These are phyloP conservation scores for Rhamphomyia laevipes DNA, from an alignment of 2,888 invertebrate species.

Conservation along the genomic window DNA sequence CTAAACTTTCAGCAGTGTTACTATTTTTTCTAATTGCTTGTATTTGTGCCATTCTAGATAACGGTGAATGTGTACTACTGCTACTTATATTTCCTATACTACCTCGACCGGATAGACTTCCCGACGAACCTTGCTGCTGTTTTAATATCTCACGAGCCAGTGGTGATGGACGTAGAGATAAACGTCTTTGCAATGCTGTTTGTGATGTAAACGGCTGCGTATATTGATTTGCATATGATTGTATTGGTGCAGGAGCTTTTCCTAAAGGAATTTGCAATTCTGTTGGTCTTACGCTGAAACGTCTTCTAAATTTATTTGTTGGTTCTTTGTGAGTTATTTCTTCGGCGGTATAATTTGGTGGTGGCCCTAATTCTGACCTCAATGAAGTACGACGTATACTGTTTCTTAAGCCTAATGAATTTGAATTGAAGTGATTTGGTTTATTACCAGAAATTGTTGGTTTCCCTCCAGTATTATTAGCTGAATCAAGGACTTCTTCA, in stretches of 20 bases:
- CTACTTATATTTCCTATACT: conserved; percentile 10
- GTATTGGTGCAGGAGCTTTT: conserved; percentile 28
- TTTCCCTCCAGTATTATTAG: conserved; percentile 19
- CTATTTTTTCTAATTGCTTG: conserved; percentile 35
- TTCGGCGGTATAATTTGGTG: conserved; percentile 31
- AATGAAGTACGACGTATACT: conserved; percentile 20
- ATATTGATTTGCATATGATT: conserved; percentile 1
- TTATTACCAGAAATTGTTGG: conserved; percentile 31
- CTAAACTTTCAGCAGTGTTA: conserved; percentile 3
- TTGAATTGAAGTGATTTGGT: not conserved
- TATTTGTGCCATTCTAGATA: conserved; percentile 35
- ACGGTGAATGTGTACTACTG: conserved; percentile 34
- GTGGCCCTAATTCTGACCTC: conserved; percentile 26
- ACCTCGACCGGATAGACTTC: too few relatives aligned
- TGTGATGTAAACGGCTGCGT: conserved; percentile 17
- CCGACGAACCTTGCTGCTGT: too few relatives aligned
- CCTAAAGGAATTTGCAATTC: conserved; percentile 34
- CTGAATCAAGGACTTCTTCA: not conserved
- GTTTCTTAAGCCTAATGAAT: not conserved
- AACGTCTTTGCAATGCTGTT: conserved; percentile 29
- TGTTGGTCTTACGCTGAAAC: conserved; percentile 34
- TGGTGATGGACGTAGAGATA: conserved; percentile 27
- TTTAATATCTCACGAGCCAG: not conserved
- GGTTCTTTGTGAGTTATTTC: conserved; percentile 11
- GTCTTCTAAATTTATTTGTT: conserved; percentile 10